phyloP scores from a whole-genome alignment of 1,140 invertebrate genomes.

The Platyscapa corneri region DNA sequence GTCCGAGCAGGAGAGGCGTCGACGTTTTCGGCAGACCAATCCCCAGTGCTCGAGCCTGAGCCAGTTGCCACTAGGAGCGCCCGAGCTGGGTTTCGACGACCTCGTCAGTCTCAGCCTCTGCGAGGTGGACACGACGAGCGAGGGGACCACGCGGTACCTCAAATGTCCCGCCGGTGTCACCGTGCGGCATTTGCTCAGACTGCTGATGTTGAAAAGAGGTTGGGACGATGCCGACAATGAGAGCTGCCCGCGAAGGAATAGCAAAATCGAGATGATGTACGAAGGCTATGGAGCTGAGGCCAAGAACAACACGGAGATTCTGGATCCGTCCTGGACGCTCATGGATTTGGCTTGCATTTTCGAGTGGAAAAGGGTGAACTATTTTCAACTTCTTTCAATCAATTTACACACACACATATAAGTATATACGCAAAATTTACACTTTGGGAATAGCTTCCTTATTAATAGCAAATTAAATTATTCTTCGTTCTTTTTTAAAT shows the following conservation, averaged over 20 bases:
- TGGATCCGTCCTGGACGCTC: constrained; percentile 68
- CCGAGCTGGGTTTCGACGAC: constrained; percentile 66
- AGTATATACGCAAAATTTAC: too few relatives aligned
- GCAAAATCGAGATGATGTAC: constrained; percentile 65
- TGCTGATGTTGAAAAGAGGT: constrained; percentile 68
- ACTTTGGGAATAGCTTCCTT: too few relatives aligned
- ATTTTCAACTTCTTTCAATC: too few relatives aligned
- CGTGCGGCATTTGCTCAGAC: constrained; percentile 65
- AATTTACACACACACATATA: too few relatives aligned
- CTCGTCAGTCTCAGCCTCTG: constrained; percentile 67
- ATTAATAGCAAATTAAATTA: too few relatives aligned
- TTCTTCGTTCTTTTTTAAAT: too few relatives aligned
- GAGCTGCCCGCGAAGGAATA: constrained; percentile 58
- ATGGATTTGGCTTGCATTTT: constrained; percentile 68
- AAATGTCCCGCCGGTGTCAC: constrained; percentile 69
- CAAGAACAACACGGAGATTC: constrained; percentile 45
- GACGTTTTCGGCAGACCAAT: constrained; percentile 64
- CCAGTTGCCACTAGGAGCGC: constrained; percentile 60
- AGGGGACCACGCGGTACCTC: constrained; percentile 59
- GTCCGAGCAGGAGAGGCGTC: constrained; percentile 66
- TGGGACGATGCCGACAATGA: constrained; percentile 65
- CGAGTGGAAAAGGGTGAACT: constrained; percentile 66
- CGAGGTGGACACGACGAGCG: constrained; percentile 53
- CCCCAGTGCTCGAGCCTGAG: constrained; percentile 62
- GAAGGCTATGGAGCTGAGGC: constrained; percentile 34